These are phyloP conservation scores for Philonicus albiceps DNA, from an alignment of 2,888 invertebrate genomes.

Conservation along the genomic window DNA sequence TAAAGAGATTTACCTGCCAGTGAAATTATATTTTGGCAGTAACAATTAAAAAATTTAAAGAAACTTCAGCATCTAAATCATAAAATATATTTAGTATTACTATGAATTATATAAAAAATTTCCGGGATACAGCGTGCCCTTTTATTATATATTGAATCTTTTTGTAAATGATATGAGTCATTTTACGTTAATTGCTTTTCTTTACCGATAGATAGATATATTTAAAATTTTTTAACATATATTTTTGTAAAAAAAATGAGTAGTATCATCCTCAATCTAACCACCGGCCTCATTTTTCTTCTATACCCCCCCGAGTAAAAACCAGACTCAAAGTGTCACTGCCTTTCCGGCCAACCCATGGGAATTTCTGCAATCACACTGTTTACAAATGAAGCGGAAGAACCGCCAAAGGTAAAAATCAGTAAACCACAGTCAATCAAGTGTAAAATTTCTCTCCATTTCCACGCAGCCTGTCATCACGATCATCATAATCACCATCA, in stretches of 20 bases:
- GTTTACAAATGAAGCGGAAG: slow-evolving; percentile 12
- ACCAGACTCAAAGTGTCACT: not conserved
- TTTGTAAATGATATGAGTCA: too few species aligned
- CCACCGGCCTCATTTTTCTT: not conserved
- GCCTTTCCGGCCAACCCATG: not conserved
- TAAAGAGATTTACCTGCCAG: too few species aligned
- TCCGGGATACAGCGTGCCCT: too few species aligned
- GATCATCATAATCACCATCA: not conserved
- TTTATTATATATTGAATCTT: too few species aligned
- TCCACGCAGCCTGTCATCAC: slow-evolving; percentile 12
- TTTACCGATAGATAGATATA: too few species aligned
- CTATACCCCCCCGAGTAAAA: not conserved
- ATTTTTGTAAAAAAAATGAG: too few species aligned
- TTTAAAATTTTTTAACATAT: not conserved
- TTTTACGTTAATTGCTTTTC: too few species aligned
- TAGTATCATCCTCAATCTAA: not conserved
- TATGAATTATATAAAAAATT: too few species aligned
- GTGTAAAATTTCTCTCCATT: slow-evolving; percentile 27
- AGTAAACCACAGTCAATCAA: slow-evolving; percentile 29
- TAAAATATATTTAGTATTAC: too few species aligned
- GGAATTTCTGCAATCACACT: not conserved
- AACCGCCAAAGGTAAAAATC: not conserved
- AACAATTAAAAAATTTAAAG: too few species aligned
- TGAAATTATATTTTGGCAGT: too few species aligned
- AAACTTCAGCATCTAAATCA: too few species aligned